Conservation (phyloP, 2,888 invertebrate genomes). For the Ectemnius continuus region DNA sequence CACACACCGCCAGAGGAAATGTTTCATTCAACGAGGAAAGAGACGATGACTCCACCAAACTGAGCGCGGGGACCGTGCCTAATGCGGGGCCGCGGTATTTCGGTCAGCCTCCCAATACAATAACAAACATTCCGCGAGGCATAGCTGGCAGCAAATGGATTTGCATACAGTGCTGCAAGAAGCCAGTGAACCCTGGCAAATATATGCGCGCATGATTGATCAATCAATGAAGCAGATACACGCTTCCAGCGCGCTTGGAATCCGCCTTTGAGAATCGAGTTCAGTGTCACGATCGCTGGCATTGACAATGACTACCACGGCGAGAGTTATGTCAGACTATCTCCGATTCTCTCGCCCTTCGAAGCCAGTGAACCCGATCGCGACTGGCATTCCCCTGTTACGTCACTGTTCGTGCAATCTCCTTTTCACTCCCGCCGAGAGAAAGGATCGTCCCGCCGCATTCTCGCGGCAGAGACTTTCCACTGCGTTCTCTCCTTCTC, state of each 20-base stretch:
- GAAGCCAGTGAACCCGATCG: slow-evolving; percentile 33
- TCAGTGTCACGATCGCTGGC: slow-evolving; percentile 45
- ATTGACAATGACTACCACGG: slow-evolving; percentile 59
- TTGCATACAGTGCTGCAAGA: too few relatives aligned
- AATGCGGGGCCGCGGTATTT: not conserved
- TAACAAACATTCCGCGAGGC: slow-evolving; percentile 13
- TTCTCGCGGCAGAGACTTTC: too few relatives aligned
- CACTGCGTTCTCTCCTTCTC: slow-evolving; percentile 4
- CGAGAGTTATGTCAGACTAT: slow-evolving; percentile 38
- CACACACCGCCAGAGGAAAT: slow-evolving; percentile 43
- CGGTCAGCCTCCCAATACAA: not conserved
- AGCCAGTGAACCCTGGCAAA: too few relatives aligned
- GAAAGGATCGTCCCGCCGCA: slow-evolving; percentile 38
- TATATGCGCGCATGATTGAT: too few relatives aligned
- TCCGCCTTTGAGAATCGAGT: not conserved
- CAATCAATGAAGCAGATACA: too few relatives aligned
- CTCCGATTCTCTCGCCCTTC: not conserved
- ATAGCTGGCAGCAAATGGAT: not conserved
- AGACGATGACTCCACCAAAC: slow-evolving; percentile 37
- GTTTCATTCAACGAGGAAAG: slow-evolving; percentile 62
- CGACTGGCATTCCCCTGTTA: slow-evolving; percentile 47
- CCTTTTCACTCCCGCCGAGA: slow-evolving; percentile 37
- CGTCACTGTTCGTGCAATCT: slow-evolving; percentile 53
- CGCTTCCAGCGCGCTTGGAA: not conserved
- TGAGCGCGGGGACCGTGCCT: slow-evolving; percentile 21